Conservation (phyloP, 2,888 invertebrate species). For the Caenorhabditis sinica region DNA sequence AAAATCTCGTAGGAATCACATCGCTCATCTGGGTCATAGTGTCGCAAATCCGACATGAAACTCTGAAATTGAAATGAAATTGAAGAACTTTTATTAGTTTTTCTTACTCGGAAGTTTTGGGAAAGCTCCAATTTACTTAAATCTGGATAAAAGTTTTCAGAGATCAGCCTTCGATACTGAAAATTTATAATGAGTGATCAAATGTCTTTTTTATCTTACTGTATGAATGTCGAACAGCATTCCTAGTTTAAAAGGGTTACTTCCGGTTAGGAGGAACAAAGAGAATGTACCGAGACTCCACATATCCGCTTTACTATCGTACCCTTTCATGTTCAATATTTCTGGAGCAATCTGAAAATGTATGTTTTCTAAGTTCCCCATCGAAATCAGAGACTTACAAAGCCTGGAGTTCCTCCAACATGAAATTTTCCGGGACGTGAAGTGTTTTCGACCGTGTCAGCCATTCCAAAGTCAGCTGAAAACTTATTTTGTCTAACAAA, state of each 20-base stretch:
- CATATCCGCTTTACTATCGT: slow-evolving; percentile 36
- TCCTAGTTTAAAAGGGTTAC: slow-evolving; percentile 32
- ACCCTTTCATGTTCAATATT: slow-evolving; percentile 15
- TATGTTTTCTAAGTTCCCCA: not conserved
- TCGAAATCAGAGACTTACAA: slow-evolving; percentile 7
- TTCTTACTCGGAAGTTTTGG: not conserved
- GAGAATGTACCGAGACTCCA: slow-evolving; percentile 31
- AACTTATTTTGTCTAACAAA: not conserved
- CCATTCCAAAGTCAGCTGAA: slow-evolving; percentile 49
- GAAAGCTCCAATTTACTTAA: not conserved
- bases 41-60: slow-evolving; percentile 9
- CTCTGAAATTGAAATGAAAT: slow-evolving; percentile 11
- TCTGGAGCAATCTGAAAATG: slow-evolving; percentile 44
- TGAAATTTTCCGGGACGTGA: not conserved
- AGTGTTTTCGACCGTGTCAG: slow-evolving; percentile 4
- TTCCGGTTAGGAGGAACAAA: not conserved
- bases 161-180: slow-evolving; percentile 18
- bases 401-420: slow-evolving; percentile 37
- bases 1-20: not conserved
- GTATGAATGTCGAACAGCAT: slow-evolving; percentile 18
- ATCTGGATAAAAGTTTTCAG: slow-evolving; percentile 1
- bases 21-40: slow-evolving; percentile 23
- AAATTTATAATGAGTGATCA: not conserved
- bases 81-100: not conserved
- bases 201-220: not conserved